Evolutionary conservation across 2,888 invertebrate species (phyloP).

Genomic region (Cartodere bifasciata): DNA sequence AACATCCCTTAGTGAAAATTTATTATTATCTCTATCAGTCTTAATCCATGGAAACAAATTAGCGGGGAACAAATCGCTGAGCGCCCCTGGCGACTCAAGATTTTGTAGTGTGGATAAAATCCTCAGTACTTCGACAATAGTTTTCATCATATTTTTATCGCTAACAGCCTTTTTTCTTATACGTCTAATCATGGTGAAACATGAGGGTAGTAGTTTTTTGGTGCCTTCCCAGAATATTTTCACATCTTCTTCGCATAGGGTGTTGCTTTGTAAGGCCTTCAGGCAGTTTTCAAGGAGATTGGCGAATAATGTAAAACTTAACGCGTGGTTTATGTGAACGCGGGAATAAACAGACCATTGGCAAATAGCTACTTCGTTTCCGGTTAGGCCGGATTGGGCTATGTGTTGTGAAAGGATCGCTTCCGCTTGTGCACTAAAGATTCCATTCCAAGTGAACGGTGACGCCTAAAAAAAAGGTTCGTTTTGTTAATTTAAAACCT

Average conservation of each 20-base stretch:
- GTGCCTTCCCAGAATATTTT: constrained; percentile 73
- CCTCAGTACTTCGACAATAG: constrained; percentile 59
- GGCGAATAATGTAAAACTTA: constrained; percentile 71
- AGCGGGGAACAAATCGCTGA: constrained; percentile 54
- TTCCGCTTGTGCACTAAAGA: constrained; percentile 69
- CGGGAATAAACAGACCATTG: constrained; percentile 70
- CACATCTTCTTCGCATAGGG: constrained; percentile 43
- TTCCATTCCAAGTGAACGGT: constrained; percentile 85
- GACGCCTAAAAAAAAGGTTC: too few species aligned
- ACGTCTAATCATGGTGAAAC: constrained; percentile 61
- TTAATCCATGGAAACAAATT: constrained; percentile 56
- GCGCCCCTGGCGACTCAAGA: constrained; percentile 47
- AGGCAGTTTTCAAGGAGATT: constrained; percentile 59
- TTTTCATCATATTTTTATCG: constrained; percentile 58
- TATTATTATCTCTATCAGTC: constrained; percentile 35
- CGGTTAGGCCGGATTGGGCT: constrained; percentile 79
- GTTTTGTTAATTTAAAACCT: too few species aligned
- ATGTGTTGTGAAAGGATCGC: constrained; percentile 85
- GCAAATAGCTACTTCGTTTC: constrained; percentile 53
- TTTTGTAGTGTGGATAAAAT: constrained; percentile 51
- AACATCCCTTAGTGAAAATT: constrained; percentile 47
- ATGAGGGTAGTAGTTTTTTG: constrained; percentile 63
- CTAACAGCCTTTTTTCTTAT: constrained; percentile 59
- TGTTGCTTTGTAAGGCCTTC: constrained; percentile 29
- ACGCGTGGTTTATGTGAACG: constrained; percentile 68